Evolutionary conservation across 2,113 vertebrate species (phyloP).

Genomic region (Lampris incognitus): DNA sequence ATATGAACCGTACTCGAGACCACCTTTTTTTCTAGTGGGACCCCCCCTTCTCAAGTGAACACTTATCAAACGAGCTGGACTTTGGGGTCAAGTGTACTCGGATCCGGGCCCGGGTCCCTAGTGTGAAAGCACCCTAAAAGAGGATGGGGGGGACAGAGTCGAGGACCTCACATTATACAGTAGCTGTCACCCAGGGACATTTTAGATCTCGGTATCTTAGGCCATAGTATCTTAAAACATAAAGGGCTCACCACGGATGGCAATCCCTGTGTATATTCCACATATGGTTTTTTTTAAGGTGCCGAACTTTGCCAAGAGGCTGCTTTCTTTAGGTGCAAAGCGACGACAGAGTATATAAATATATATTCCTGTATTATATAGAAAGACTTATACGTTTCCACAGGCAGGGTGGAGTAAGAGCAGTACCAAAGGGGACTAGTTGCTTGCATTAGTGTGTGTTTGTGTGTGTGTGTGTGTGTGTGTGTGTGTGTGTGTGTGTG

Average conservation of each 20-base stretch:
- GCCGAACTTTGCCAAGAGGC: conserved; percentile 18
- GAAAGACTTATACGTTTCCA: conserved; percentile 23
- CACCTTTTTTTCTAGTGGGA: too few relatives aligned
- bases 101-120: too few relatives aligned
- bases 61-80: too few relatives aligned
- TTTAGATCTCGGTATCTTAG: conserved; percentile 46
- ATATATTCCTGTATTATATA: conserved; percentile 18
- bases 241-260: conserved; percentile 74
- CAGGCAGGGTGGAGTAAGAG: conserved; percentile 28
- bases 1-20: too few relatives aligned
- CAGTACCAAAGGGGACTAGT: conserved; percentile 50
- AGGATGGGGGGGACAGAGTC: background rate
- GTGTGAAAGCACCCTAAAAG: background rate
- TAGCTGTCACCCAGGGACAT: conserved; percentile 43
- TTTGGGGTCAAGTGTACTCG: too few relatives aligned
- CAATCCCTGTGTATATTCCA: conserved; percentile 50
- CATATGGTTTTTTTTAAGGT: conserved; percentile 28
- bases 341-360: conserved; percentile 38
- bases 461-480: conserved; percentile 27
- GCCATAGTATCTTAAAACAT: conserved; percentile 56
- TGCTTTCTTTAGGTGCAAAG: conserved; percentile 37
- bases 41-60: too few relatives aligned
- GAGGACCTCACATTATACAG: conserved; percentile 12
- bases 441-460: conserved; percentile 36
- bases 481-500: conserved; percentile 21